Evolutionary conservation across 2,113 vertebrate genomes (phyloP), one percentile per base, ranked within the genome.

Genomic region (Chaetura pelagica): DNA sequence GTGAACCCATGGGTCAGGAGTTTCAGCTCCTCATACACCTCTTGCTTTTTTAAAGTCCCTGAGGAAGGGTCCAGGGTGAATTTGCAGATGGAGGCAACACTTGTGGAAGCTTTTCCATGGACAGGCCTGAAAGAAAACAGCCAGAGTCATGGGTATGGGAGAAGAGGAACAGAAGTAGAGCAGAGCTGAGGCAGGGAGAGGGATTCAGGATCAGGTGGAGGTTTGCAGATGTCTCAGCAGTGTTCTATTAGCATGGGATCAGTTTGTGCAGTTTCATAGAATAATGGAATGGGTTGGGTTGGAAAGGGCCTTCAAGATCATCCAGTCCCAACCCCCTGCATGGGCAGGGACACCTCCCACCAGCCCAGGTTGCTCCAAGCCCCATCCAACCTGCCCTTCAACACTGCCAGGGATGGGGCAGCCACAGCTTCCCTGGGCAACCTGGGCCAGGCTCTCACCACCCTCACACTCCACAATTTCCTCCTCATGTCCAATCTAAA

Each of bases 21-120:
- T 42, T 92, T 59, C 78, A 98, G 97, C 44, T 97, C 96, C 32
- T 97, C 66, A 4, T 98, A 96, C 35, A 98, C 89, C 26, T 94
- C 34, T 18, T 96, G 20, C 87, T 69, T 92, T 44, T 83, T 48
- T 3, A 94, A 55, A 52, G n/a, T 1, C 12, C 52, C 52, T 1
- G 26, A 80, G 57, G 57, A 71, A 27, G 93, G 40, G 12, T 89
- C 24, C 4, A 29, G 30, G 1, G n/a, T 92, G 86, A 98, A 97
- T 20, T 48, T 30, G 89, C 98, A 98, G 71, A 57, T 1, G 3
- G 97, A 96, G 38, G 94, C 35, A 3, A 98, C 79, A 0, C 51
- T 92, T 1, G 97, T 98, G 90, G 97, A 94, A 49, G n/a, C 73
- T 30, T 52, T 95, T 27, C 61, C 32, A 1, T 5, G 35, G 32